Conservation (phyloP, 1,140 invertebrate genomes). For the Bemisia tabaci region DNA sequence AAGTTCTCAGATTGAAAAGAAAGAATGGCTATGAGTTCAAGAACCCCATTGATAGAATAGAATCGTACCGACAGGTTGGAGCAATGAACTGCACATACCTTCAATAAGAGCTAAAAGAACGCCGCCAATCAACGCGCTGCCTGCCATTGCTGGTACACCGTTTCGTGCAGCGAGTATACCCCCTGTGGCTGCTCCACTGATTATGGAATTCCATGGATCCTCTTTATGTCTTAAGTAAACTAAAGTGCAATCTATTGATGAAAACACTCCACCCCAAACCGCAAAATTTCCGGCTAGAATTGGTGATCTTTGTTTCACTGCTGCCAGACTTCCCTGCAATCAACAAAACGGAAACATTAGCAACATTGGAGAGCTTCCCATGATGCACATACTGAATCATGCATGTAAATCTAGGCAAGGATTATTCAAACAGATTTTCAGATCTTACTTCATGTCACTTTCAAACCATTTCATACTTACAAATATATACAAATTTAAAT, state of each 20-base stretch:
- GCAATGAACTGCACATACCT: conserved; percentile 44
- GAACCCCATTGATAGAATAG: too few species aligned
- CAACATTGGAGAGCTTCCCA: too few species aligned
- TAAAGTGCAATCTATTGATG: conserved; percentile 90
- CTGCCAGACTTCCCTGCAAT: conserved; percentile 60
- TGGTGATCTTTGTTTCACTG: conserved; percentile 77
- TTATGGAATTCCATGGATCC: conserved; percentile 97
- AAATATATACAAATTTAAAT: too few species aligned
- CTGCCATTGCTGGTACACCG: conserved; percentile 86
- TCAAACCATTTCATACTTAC: too few species aligned
- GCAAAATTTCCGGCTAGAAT: conserved; percentile 89
- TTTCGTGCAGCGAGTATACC: conserved; percentile 89
- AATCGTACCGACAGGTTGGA: too few species aligned
- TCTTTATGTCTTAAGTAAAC: conserved; percentile 83
- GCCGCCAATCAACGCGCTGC: conserved; percentile 88
- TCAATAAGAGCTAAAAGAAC: conserved; percentile 90
- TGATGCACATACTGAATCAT: too few species aligned
- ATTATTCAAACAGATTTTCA: too few species aligned
- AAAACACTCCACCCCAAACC: conserved; percentile 91
- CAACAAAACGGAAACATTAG: background rate
- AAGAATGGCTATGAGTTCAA: too few species aligned
- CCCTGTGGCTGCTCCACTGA: conserved; percentile 88
- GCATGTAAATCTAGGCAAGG: too few species aligned
- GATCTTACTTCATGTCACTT: too few species aligned
- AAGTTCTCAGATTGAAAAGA: too few species aligned